Conservation (phyloP, 2,888 invertebrate genomes). For the Amiota communis region DNA sequence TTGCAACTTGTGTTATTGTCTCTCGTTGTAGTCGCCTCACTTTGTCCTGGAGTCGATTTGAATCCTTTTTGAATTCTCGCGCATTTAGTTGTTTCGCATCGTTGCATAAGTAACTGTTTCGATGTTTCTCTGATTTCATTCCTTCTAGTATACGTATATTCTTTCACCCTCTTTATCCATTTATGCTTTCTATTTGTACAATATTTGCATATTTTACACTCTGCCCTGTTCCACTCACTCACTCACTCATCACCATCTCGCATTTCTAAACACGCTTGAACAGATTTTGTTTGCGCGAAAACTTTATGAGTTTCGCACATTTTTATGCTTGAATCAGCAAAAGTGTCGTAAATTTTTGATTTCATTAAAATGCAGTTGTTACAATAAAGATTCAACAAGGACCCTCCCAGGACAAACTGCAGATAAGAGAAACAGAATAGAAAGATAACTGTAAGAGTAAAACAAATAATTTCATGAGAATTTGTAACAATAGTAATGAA, state of each 20-base stretch:
- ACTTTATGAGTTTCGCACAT: constrained; percentile 37
- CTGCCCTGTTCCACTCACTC: constrained; percentile 28
- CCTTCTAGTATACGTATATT: not conserved
- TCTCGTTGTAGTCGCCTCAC: not conserved
- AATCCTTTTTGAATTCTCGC: constrained; percentile 35
- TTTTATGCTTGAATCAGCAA: constrained; percentile 57
- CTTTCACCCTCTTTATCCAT: not conserved
- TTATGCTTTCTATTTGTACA: constrained; percentile 10
- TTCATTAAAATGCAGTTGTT: constrained; percentile 54
- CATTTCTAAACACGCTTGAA: constrained; percentile 47
- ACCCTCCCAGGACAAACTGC: not conserved
- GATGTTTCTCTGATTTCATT: constrained; percentile 9
- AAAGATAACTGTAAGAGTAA: too few species aligned
- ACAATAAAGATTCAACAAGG: constrained; percentile 2
- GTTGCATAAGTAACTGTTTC: constrained; percentile 57
- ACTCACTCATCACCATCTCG: constrained; percentile 34
- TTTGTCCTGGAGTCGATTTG: not conserved
- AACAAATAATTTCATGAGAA: too few species aligned
- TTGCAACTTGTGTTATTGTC: not conserved
- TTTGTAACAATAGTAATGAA: too few species aligned
- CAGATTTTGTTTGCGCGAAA: constrained; percentile 45
- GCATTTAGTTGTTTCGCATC: constrained; percentile 55
- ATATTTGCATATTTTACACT: constrained; percentile 17
- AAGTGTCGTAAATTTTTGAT: constrained; percentile 58
- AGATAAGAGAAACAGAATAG: not conserved